Percentiles rank a stretch among this genome's conserved stretches.
Evolutionary conservation across 2,888 invertebrate genomes (phyloP).

Genomic region (Anoplius nigerrimus): DNA sequence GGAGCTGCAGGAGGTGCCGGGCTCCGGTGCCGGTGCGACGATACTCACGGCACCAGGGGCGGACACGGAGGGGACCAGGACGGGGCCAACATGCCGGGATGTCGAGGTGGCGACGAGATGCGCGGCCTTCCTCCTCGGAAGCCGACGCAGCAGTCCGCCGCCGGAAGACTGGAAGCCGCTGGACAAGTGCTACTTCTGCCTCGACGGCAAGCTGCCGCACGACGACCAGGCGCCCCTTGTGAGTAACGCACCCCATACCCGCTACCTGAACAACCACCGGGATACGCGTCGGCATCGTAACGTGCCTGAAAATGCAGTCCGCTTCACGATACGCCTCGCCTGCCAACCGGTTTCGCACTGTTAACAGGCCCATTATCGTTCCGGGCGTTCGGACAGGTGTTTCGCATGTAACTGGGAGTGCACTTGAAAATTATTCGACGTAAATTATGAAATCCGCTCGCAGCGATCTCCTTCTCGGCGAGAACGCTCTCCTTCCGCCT

Average conservation of each 20-base stretch:
- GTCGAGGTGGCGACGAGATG: slow-evolving; percentile 48
- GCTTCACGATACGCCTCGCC: neutral
- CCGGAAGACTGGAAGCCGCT: slow-evolving; percentile 86
- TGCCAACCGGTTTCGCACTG: no score
- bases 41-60: slow-evolving; percentile 43
- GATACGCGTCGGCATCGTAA: neutral
- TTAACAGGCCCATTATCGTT: no score
- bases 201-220: slow-evolving; percentile 82
- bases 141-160: slow-evolving; percentile 70
- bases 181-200: slow-evolving; percentile 91
- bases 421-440: no score
- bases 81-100: slow-evolving; percentile 55
- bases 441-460: no score
- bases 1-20: slow-evolving; percentile 69
- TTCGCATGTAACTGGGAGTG: no score
- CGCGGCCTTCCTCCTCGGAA: slow-evolving; percentile 58
- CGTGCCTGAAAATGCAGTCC: slow-evolving; percentile 1
- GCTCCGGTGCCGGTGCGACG: slow-evolving; percentile 47
- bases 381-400: no score
- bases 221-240: slow-evolving; percentile 78
- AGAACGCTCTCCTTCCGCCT: no score
- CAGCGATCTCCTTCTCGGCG: no score
- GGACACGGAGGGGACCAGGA: slow-evolving; percentile 49
- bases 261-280: no score
- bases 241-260: slow-evolving; percentile 64